phyloP scores from a whole-genome alignment of 2,888 invertebrate genomes.

The Labia minor region DNA sequence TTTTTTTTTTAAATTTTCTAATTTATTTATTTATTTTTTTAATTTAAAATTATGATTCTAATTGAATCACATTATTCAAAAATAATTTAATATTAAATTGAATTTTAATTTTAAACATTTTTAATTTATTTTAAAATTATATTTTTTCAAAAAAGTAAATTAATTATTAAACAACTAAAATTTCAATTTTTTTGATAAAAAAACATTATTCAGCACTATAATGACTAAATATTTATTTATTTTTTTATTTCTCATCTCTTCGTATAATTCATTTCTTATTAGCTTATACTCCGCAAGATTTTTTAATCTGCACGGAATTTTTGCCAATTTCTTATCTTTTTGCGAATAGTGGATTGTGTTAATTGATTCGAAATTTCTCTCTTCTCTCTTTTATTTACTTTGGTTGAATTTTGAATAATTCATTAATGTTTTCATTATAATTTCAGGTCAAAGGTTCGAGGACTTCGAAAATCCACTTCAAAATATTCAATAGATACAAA shows the following conservation, averaged over 20 bases:
- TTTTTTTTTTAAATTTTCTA: too few species aligned
- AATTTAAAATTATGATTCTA: too few species aligned
- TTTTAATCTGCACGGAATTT: constrained; percentile 4
- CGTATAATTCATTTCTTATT: not conserved
- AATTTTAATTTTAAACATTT: too few species aligned
- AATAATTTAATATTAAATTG: too few species aligned
- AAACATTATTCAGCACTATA: not conserved
- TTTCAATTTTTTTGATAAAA: too few species aligned
- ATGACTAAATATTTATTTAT: not conserved
- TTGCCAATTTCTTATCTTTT: not conserved
- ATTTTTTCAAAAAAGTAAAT: too few species aligned
- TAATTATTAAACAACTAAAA: too few species aligned
- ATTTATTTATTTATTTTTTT: too few species aligned
- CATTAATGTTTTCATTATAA: constrained; percentile 2
- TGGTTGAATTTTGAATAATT: constrained; percentile 2
- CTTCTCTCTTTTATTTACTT: not conserved
- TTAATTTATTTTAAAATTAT: too few species aligned
- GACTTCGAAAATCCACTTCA: constrained; percentile 1
- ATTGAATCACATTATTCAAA: too few species aligned
- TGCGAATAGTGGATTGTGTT: not conserved
- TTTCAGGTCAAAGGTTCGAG: not conserved
- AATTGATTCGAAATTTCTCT: not conserved
- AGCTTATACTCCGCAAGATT: not conserved
- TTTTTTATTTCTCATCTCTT: constrained; percentile 1
- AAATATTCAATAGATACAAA: not conserved